These are phyloP conservation scores for Dryocosmus kuriphilus DNA, from an alignment of 2,888 invertebrate genomes.

Conservation along the genomic window DNA sequence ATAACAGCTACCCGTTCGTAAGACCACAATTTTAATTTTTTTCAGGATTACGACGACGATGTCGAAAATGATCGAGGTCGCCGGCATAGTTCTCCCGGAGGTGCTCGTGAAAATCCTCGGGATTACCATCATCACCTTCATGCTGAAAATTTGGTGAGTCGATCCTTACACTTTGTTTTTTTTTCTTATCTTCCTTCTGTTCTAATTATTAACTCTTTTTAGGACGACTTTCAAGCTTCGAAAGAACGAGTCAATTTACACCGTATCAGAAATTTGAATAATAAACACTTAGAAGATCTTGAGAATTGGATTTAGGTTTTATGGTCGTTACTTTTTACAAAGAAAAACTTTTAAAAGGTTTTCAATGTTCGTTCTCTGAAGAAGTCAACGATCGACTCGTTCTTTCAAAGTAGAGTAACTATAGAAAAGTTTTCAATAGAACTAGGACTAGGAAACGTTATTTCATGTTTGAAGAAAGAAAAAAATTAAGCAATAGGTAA, in stretches of 20 bases:
- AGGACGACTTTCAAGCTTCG: not conserved
- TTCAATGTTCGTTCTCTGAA: not conserved
- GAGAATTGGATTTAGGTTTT: not conserved
- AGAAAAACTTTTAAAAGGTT: slow-evolving; percentile 18
- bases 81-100: slow-evolving; percentile 86
- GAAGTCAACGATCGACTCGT: not conserved
- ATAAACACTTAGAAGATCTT: not conserved
- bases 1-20: slow-evolving; percentile 2
- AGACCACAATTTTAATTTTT: slow-evolving; percentile 51
- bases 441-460: slow-evolving; percentile 30
- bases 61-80: slow-evolving; percentile 82
- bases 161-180: not conserved
- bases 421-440: slow-evolving; percentile 25
- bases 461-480: slow-evolving; percentile 18
- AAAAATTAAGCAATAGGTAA: slow-evolving; percentile 21
- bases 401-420: slow-evolving; percentile 1
- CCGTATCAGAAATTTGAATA: not conserved
- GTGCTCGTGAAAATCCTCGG: slow-evolving; percentile 83
- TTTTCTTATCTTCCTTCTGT: slow-evolving; percentile 9
- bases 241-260: slow-evolving; percentile 30
- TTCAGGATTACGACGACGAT: slow-evolving; percentile 86
- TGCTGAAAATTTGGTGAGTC: slow-evolving; percentile 77
- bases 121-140: slow-evolving; percentile 74
- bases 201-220: slow-evolving; percentile 30
- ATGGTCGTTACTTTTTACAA: not conserved